Evolutionary conservation across 2,113 vertebrate species (phyloP).

Genomic region (Uria lomvia): DNA sequence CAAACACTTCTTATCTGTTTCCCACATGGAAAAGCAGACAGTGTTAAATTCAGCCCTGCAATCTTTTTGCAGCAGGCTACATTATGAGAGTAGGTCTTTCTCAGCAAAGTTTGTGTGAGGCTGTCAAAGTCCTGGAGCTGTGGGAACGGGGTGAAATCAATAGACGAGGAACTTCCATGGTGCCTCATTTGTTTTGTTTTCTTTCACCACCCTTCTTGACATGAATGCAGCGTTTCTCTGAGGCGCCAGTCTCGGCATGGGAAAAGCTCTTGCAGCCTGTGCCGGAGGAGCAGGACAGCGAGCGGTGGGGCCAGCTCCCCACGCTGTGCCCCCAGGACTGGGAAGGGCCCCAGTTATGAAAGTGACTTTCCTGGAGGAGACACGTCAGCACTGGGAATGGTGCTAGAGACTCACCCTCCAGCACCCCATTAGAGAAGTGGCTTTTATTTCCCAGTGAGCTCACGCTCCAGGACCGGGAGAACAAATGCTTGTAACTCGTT

Average conservation of each 20-base stretch:
- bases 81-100: not conserved
- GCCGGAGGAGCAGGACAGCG: fast-evolving
- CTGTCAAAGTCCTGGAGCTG: not conserved
- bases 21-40: not conserved
- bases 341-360: not conserved
- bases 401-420: not conserved
- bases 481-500: fast-evolving
- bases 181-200: not conserved
- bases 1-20: not conserved
- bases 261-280: not conserved
- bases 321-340: fast-evolving
- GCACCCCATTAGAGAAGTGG: not conserved
- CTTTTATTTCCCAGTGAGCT: not conserved
- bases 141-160: not conserved
- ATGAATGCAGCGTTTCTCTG: not conserved
- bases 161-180: not conserved
- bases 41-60: not conserved
- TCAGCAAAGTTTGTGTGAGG: not conserved
- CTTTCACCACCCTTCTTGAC: not conserved
- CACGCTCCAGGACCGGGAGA: not conserved
- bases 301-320: not conserved
- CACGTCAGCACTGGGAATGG: not conserved
- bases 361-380: not conserved
- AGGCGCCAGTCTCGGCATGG: not conserved
- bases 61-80: not conserved